A percentile compares a stretch with the other conserved stretches of the same genome.
Evolutionary conservation across 37 sponge, comb jelly and placozoan species (phyloP).

Genomic region (Corticium candelabrum): DNA sequence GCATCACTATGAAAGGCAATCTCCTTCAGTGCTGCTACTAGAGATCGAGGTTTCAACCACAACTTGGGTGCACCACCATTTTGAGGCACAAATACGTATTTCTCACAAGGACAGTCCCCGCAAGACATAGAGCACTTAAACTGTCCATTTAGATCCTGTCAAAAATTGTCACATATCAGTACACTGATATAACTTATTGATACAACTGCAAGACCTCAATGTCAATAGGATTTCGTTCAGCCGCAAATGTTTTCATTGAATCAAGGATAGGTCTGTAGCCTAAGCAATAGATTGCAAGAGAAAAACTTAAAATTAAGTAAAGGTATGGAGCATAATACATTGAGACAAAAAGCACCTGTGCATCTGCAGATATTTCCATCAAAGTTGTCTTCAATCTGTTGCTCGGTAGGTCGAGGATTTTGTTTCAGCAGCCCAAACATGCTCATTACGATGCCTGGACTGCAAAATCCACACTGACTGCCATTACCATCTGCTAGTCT

Average conservation of each 20-base stretch:
- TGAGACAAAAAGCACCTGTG: background rate
- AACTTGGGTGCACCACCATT: too few relatives aligned
- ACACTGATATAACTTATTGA: too few relatives aligned
- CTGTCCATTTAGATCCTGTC: too few relatives aligned
- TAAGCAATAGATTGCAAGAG: background rate
- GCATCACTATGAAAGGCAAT: too few relatives aligned
- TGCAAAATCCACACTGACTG: background rate
- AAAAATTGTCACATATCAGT: too few relatives aligned
- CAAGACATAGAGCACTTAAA: too few relatives aligned
- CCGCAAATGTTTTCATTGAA: background rate
- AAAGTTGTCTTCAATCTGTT: background rate
- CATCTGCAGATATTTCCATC: background rate
- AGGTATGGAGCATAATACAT: background rate
- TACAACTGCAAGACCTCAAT: background rate
- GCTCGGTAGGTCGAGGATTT: too few relatives aligned
- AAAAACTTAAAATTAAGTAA: background rate
- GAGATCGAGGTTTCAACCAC: too few relatives aligned
- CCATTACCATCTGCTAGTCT: background rate
- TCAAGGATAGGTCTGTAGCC: background rate
- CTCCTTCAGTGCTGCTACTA: too few relatives aligned
- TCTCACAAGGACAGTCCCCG: too few relatives aligned
- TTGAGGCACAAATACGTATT: too few relatives aligned
- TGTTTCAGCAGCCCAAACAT: too few relatives aligned
- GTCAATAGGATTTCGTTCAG: background rate
- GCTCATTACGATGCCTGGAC: background rate